Evolutionary conservation across 2,888 invertebrate genomes (phyloP), one percentile per base, ranked within the genome.

Genomic region (Ichneumon xanthorius): DNA sequence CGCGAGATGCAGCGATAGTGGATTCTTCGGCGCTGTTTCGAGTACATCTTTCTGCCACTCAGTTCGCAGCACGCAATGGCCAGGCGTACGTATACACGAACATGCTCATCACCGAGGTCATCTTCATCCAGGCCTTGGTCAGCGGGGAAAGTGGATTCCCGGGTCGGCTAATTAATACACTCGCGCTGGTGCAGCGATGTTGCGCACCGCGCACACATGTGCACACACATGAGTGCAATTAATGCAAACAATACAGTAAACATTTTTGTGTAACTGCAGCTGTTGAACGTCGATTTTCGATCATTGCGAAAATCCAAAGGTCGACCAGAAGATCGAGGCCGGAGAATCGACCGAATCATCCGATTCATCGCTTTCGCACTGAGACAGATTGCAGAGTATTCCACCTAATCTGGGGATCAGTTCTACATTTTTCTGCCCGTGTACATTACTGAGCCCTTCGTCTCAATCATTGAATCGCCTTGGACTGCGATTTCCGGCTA

Each of bases 61-160:
- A 26, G 67, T 19, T 65, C 37, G 16, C n/a, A 40, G 73, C 82
- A 80, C 77, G 67, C 73, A 70, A 76, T 63, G 71, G 50, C 58
- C 50, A 30, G 48, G 50, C 48, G 67, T 33, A 48, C 53, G 71
- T 30, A 16, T 1, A 26, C 22, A 4, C 7, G 63, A 33, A 63
- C 33, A 30, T 83, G 50, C 83, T 80, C 83, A 83, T 80, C 76
- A 48, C 63, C 86, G 86, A 86, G 86, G 83, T 83, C 83, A 78
- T 72, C 73, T 61, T 80, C 80, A 72, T 80, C 77, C 80, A 75
- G 76, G 86, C 86, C 86, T 86, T 86, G 83, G 84, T 78, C 86
- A 80, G 65, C 61, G 65, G 88, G 87, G 88, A 89, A 90, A 89
- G 88, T 88, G 85, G 86, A 89, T 86, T 86, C 86, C 79, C 81